Percentiles rank a stretch among this genome's conserved stretches.
Evolutionary conservation across 2,888 invertebrate species (phyloP).

Genomic region (Pristionchus maxplancki): DNA sequence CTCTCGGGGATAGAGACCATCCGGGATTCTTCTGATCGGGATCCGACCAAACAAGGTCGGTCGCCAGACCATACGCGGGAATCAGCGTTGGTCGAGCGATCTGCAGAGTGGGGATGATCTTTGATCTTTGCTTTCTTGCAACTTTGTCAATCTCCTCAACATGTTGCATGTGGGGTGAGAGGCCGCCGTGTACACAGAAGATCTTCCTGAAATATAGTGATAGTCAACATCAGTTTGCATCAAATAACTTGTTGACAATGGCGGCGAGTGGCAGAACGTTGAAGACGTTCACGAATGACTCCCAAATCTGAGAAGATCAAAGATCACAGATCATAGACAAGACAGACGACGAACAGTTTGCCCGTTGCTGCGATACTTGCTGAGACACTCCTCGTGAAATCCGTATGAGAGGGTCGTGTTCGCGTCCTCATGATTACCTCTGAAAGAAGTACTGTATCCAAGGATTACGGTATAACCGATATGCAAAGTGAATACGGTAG

Average conservation of each 20-base stretch:
- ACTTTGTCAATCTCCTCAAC: conserved; percentile 50
- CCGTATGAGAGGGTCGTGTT: conserved; percentile 50
- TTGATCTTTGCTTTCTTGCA: background rate
- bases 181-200: conserved; percentile 45
- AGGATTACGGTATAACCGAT: background rate
- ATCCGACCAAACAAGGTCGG: conserved; percentile 51
- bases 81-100: conserved; percentile 42
- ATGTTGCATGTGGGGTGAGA: conserved; percentile 45
- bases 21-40: conserved; percentile 37
- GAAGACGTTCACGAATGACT: conserved; percentile 47
- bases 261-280: conserved; percentile 38
- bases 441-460: background rate
- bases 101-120: background rate
- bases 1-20: conserved; percentile 49
- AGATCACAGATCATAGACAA: background rate
- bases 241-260: conserved; percentile 45
- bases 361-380: conserved; percentile 35
- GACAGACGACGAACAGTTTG: background rate
- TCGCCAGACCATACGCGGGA: conserved; percentile 47
- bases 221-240: background rate
- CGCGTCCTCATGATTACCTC: conserved; percentile 53
- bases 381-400: conserved; percentile 48
- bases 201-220: conserved; percentile 32
- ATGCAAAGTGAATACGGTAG: background rate
- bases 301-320: conserved; percentile 40